phyloP scores from a whole-genome alignment of 2,888 invertebrate species.

The Nasonia oneida region DNA sequence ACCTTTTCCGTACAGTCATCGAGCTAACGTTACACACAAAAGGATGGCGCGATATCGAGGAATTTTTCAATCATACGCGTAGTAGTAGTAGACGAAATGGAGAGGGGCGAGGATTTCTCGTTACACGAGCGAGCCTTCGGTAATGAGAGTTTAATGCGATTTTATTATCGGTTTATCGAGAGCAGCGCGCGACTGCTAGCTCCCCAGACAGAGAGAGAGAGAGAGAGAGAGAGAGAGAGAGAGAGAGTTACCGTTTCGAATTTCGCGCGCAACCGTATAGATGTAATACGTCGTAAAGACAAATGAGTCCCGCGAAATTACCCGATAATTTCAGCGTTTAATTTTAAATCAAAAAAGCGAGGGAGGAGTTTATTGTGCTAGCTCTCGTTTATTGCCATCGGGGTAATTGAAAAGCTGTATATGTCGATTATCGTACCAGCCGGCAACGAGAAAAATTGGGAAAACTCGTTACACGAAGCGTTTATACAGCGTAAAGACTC shows the following conservation, averaged over 20 bases:
- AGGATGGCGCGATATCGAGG: constrained; percentile 12
- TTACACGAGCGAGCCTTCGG: too few species aligned
- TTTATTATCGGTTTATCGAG: constrained; percentile 29
- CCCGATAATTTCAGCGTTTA: constrained; percentile 7
- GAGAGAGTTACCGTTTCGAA: constrained; percentile 23
- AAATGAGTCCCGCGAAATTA: constrained; percentile 22
- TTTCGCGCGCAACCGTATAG: neutral
- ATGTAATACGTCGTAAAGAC: neutral
- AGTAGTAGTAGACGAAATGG: neutral
- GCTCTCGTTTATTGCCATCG: neutral
- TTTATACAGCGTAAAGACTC: too few species aligned
- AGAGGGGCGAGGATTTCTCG: neutral
- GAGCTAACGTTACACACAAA: constrained; percentile 20
- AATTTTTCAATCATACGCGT: constrained; percentile 52
- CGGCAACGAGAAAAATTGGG: neutral
- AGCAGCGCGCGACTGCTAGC: neutral
- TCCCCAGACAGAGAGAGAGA: neutral
- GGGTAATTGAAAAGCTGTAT: neutral
- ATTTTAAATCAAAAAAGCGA: constrained; percentile 21
- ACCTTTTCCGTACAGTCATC: constrained; percentile 34
- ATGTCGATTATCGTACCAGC: neutral
- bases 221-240: too few species aligned
- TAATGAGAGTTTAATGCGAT: constrained; percentile 49
- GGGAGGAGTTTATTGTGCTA: neutral
- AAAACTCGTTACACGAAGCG: neutral